Base-by-base conservation (phyloP, 2,888 invertebrate species). In the Lagria hirta region DNA sequence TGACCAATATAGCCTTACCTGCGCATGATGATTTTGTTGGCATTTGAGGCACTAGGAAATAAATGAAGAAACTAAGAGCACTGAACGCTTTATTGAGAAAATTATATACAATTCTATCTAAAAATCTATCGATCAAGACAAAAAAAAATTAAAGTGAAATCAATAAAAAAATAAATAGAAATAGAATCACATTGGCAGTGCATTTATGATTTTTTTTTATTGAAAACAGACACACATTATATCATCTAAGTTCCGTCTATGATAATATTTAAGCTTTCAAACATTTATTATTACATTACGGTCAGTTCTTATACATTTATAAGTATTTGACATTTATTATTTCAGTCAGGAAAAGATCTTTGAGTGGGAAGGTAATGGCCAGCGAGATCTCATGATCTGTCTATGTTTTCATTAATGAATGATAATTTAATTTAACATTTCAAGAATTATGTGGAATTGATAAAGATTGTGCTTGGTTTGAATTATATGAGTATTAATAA, bases 61-160 rank as follows among this genome's bases (percentile, higher is more conserved):
- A n/a, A n/a, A n/a, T n/a, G n/a, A n/a, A n/a, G n/a, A 20, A 18
- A 3, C 5, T 38, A 34, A 60, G 64, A 66, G 65, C 67, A 65
- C 64, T 65, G 63, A 65, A 65, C 57, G 62, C 62, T 67, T 67
- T 66, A 67, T 67, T 66, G 54, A 32, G 33, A 29, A 27, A 52
- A 49, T 46, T 52, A 57, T 58, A 50, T 54, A 58, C 52, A 55
- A 49, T 43, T 43, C 40, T 43, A 48, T 24, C 34, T 37, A 32
- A 29, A 45, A 11, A 42, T 15, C 34, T 15, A 12, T 4, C 7
- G 5, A 29, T 12, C 15, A 10, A 37, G 21, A 32, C 7, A 16
- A 17, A 20, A 34, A 34, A 20, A 33, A 10, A 13, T 21, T 14
- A 10, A 20, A 28, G 29, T 29, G 22, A 37, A 29, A 37, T n/a